phyloP scores from a whole-genome alignment of 1,140 invertebrate species.

The Drosophila malerkotliana region DNA sequence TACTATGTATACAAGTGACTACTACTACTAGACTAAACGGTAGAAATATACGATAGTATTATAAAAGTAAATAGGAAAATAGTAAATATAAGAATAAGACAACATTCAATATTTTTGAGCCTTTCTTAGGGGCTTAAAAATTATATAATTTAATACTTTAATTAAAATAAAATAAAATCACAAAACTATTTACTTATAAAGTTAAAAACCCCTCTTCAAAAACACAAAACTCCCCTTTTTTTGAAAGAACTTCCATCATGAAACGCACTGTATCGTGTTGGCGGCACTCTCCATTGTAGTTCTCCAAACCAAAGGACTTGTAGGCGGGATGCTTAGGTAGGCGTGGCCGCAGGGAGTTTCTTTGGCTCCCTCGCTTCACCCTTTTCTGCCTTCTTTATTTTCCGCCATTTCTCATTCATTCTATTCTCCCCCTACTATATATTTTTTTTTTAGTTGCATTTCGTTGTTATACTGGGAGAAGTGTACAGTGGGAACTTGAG shows the following conservation, averaged over 20 bases:
- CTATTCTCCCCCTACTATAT: not conserved
- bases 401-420: not conserved
- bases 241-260: not conserved
- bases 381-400: not conserved
- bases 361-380: not conserved
- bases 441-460: slow-evolving; percentile 5
- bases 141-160: not conserved
- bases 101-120: too few species aligned
- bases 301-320: slow-evolving; percentile 10
- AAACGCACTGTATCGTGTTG: slow-evolving; percentile 14
- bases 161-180: not conserved
- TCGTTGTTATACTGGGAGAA: slow-evolving; percentile 10
- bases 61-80: too few species aligned
- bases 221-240: not conserved
- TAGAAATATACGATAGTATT: too few species aligned
- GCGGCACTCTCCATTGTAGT: slow-evolving; percentile 9
- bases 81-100: too few species aligned
- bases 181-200: not conserved
- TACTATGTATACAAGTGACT: too few species aligned
- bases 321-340: not conserved
- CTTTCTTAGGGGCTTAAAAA: not conserved
- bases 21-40: too few species aligned
- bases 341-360: slow-evolving; percentile 9
- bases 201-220: not conserved
- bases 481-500: slow-evolving; percentile 57